Conservation (phyloP, 2,113 vertebrate species). For the Narcine bancroftii region DNA sequence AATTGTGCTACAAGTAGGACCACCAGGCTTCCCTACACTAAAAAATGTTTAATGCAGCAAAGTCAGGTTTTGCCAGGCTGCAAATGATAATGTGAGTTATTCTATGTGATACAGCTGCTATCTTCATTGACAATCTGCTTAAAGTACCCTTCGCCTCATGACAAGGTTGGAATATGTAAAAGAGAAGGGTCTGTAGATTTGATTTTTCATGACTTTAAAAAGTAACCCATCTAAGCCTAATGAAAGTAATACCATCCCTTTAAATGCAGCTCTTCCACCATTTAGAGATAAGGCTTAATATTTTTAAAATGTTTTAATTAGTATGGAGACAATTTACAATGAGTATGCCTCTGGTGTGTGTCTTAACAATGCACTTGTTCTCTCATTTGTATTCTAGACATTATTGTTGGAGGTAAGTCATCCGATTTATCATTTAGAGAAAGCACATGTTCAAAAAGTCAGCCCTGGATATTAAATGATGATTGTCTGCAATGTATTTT, state of each 20-base stretch:
- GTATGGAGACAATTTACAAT: conserved; percentile 32
- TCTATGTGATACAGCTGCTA: conserved; percentile 35
- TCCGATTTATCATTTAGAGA: conserved; percentile 68
- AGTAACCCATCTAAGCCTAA: conserved; percentile 3
- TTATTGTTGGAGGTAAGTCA: conserved; percentile 63
- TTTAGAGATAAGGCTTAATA: conserved; percentile 22
- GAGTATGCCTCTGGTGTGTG: conserved; percentile 32
- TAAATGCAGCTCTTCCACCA: conserved; percentile 18
- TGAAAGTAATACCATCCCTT: conserved; percentile 14
- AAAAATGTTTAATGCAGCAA: conserved; percentile 38
- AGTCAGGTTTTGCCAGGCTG: conserved; percentile 29
- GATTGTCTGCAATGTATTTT: conserved; percentile 67
- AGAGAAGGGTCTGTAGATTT: conserved; percentile 33
- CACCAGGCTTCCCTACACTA: conserved; percentile 11
- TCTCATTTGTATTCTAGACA: conserved; percentile 66
- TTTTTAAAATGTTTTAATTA: conserved; percentile 37
- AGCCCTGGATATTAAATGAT: conserved; percentile 62
- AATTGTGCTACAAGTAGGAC: not conserved
- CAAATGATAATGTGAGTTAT: conserved; percentile 38
- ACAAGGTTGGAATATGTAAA: conserved; percentile 38
- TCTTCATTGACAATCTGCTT: conserved; percentile 38
- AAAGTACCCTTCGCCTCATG: conserved; percentile 36
- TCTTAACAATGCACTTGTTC: conserved; percentile 47
- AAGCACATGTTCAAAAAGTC: conserved; percentile 67
- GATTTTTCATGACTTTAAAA: conserved; percentile 23